Evolutionary conservation across 2,888 invertebrate species (phyloP), one percentile per base, ranked within the genome.

Genomic region (Mycogona germanica): DNA sequence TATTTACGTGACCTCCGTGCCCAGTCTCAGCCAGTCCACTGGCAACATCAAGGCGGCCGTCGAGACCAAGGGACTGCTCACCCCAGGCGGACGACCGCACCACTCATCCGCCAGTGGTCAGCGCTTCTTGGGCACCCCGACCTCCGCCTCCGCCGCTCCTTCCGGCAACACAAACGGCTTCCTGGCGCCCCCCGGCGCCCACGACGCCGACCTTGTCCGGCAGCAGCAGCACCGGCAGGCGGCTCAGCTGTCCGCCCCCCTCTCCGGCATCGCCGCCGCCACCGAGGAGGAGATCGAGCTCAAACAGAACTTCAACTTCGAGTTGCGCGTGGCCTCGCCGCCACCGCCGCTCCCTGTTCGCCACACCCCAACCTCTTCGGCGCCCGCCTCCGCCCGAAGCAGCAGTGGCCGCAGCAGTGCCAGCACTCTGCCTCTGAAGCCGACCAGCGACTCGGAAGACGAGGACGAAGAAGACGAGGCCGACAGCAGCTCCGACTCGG

Each of bases 1-100:
- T 54, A 85, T 87, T 62, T 87, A 86, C 76, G 85, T 86, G 61
- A 86, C 85, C 59, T 84, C 84, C 61, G 80, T 68, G 50, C 67
- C 67, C 38, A 66, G 65, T 58, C 62, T 66, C 51, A 63, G 60
- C 57, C 59, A 62, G 58, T 60, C 61, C 38, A 58, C 57, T 9
- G 45, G 48, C 25, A 53, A 53, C 41, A 37, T 45, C 21, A 38
- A 37, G 37, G 37, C 46, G 4, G 53, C 53, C 45, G 46, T 46
- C 12, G 42, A 52, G 26, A 23, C 23, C 19, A 46, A 49, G 37
- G 53, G 30, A 38, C 19, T 51, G 14, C n/a, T n/a, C n/a, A n/a
- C n/a, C n/a, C n/a, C n/a, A n/a, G 21, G 23, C 25, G 25, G 49
- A 37, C 21, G 28, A 25, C 49, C 49, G 21, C 49, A 49, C 26